Conservation (phyloP, 2,888 invertebrate genomes). For the Crematogaster levior region DNA sequence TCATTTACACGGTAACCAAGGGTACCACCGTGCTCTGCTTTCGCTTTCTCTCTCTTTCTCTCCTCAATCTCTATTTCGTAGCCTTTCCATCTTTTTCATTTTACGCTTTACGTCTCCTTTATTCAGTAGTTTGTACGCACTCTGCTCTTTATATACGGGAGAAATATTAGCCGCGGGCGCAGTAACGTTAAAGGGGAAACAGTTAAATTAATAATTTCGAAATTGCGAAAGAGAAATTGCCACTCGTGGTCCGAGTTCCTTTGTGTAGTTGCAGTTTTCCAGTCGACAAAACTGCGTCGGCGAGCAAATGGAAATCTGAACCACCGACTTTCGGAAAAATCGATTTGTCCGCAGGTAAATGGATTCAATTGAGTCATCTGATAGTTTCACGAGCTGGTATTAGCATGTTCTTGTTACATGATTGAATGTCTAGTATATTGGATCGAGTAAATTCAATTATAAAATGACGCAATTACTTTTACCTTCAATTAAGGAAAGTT, state of each 20-base stretch:
- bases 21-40: constrained; percentile 45
- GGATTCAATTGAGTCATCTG: constrained; percentile 13
- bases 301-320: constrained; percentile 22
- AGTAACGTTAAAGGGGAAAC: constrained; percentile 70
- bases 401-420: background rate
- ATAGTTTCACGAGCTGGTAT: constrained; percentile 1
- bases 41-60: constrained; percentile 17
- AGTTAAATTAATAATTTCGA: constrained; percentile 77
- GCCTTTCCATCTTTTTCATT: constrained; percentile 34
- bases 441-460: background rate
- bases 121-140: constrained; percentile 38
- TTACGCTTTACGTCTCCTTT: constrained; percentile 43
- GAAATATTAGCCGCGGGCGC: constrained; percentile 72
- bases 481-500: background rate
- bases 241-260: constrained; percentile 48
- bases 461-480: background rate
- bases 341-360: constrained; percentile 13
- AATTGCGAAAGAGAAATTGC: constrained; percentile 63
- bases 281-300: background rate
- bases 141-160: constrained; percentile 50
- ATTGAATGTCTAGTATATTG: background rate
- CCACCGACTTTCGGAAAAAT: constrained; percentile 10
- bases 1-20: constrained; percentile 69
- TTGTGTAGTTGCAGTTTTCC: constrained; percentile 50
- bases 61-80: background rate